phyloP scores from a whole-genome alignment of 2,888 invertebrate species.

The Ypsolopha scabrella region DNA sequence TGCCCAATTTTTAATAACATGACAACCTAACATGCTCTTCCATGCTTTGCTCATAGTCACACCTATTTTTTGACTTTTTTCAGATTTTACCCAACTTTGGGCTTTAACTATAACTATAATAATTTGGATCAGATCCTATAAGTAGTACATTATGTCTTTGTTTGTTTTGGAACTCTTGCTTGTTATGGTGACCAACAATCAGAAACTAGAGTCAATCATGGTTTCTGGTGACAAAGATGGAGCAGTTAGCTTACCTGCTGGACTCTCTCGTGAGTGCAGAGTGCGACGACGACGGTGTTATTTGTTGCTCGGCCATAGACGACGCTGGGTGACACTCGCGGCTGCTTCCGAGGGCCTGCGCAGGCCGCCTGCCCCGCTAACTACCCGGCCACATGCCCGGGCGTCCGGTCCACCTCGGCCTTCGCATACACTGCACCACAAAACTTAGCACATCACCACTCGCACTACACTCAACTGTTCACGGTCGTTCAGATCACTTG shows the following conservation, averaged over 20 bases:
- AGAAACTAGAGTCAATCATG: too few relatives aligned
- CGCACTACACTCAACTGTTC: conserved; percentile 26
- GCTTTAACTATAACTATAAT: too few relatives aligned
- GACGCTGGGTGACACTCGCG: conserved; percentile 80
- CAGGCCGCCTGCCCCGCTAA: conserved; percentile 70
- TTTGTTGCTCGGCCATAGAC: conserved; percentile 94
- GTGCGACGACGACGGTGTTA: conserved; percentile 77
- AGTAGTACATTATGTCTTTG: too few relatives aligned
- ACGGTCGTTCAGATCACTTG: conserved; percentile 23
- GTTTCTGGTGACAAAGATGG: background rate
- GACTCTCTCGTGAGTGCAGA: conserved; percentile 79
- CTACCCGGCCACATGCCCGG: conserved; percentile 70
- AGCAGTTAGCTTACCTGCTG: conserved; percentile 46
- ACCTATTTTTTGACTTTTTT: too few relatives aligned
- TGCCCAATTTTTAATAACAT: too few relatives aligned
- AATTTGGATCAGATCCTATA: too few relatives aligned
- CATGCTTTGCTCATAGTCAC: too few relatives aligned
- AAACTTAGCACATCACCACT: background rate
- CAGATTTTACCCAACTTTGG: too few relatives aligned
- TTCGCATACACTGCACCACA: conserved; percentile 44
- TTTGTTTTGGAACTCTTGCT: too few relatives aligned
- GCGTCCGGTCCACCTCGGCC: conserved; percentile 49
- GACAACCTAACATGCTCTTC: too few relatives aligned
- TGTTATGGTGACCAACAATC: too few relatives aligned
- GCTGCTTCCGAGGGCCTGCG: conserved; percentile 68